phyloP scores from a whole-genome alignment of 1,140 invertebrate genomes.

The Pogonomyrmex californicus region DNA sequence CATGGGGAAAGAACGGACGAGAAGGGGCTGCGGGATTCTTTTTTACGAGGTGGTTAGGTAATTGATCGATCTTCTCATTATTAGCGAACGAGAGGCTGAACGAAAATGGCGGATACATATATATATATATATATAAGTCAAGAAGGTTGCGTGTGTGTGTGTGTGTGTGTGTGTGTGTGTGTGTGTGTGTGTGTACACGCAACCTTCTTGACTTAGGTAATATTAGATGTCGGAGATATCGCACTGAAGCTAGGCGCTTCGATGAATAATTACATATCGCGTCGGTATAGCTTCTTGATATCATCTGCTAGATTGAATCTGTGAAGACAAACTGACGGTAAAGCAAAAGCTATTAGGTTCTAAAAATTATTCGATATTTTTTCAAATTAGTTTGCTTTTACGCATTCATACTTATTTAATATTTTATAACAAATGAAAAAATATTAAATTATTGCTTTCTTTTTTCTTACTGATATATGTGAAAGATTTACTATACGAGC shows the following conservation, averaged over 20 bases:
- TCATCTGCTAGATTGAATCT: conserved; percentile 32
- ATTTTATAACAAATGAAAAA: not conserved
- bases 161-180: no score
- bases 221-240: conserved; percentile 64
- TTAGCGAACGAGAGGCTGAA: conserved; percentile 63
- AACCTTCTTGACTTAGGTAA: conserved; percentile 50
- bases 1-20: no score
- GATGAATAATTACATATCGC: conserved; percentile 69
- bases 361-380: conserved; percentile 26
- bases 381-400: not conserved
- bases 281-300: conserved; percentile 47
- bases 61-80: conserved; percentile 53
- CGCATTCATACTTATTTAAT: not conserved
- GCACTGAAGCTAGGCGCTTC: conserved; percentile 54
- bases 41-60: conserved; percentile 5
- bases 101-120: not conserved
- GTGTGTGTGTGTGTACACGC: no score
- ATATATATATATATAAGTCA: no score
- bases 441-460: not conserved
- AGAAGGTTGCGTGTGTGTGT: no score
- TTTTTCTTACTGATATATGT: not conserved
- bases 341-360: conserved; percentile 46
- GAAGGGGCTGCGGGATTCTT: not conserved
- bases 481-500: not conserved
- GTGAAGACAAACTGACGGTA: conserved; percentile 58